Base-by-base conservation (phyloP, 2,113 vertebrate genomes). In the Calypte anna region DNA sequence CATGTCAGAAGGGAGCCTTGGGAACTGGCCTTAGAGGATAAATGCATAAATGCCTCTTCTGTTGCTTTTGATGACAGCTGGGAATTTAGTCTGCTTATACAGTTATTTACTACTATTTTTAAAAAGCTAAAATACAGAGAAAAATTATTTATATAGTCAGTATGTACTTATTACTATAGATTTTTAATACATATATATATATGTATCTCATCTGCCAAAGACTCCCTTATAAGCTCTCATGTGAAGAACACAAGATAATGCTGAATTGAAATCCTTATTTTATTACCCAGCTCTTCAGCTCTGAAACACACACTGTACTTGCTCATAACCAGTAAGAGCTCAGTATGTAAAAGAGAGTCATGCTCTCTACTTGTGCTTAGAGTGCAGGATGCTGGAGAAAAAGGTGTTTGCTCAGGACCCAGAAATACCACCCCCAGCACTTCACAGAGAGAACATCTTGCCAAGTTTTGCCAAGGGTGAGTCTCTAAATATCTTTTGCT, bases 21-120 rank as follows among this genome's bases (percentile, higher is more conserved):
- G 61, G 72, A 88, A 36, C 51, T 31, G 64, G 62, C 28, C 76
- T 91, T 86, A 36, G 81, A 89, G 61, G 36, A 86, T 75, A 89
- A 89, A 89, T 13, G 24, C 55, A 79, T 89, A 93, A 86, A 82
- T 36, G 40, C n/a, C 24, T 61, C 57, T 82, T 64, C 20, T 86
- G 81, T 91, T 58, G 40, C 76, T 93, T 82, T 86, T 88, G 70
- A 69, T 69, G 66, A 75, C 76, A 93, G 66, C 40, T 93, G 75
- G 46, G 70, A 86, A 69, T 61, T 55, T 74, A 86, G 69, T 51
- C 59, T 25, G 58, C 48, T 58, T 50, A 73, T 2, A 48, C 19
- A 31, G 44, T 91, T 78, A 51, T 55, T 82, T 51, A 86, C 19
- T 69, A 66, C 15, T 28, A 70, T 70, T 61, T 86, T 61, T 61